Evolutionary conservation across 2,113 vertebrate genomes (phyloP).

Genomic region (Serilophus lunatus): DNA sequence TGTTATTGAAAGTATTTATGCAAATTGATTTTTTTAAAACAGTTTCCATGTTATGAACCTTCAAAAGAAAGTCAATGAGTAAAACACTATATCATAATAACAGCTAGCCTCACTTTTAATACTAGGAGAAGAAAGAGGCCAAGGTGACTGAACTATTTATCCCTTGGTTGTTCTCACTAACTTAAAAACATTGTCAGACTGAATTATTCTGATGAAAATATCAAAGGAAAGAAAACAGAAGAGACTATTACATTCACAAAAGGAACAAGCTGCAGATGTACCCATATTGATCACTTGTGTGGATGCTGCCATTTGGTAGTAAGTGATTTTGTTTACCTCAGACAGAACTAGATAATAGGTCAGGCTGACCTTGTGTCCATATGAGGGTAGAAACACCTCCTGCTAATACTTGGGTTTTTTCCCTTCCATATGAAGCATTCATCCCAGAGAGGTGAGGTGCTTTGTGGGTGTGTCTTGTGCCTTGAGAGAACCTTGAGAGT

Average conservation of each 20-base stretch:
- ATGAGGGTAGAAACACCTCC: neutral
- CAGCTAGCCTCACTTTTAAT: constrained; percentile 27
- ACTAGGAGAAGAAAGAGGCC: constrained; percentile 44
- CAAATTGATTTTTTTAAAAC: constrained; percentile 29
- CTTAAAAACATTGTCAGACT: constrained; percentile 42
- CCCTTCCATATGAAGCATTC: neutral
- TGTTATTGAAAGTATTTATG: constrained; percentile 54
- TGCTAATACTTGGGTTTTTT: neutral
- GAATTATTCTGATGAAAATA: constrained; percentile 58
- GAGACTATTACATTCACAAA: neutral
- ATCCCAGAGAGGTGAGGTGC: neutral
- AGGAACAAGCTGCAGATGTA: neutral
- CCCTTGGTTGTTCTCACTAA: constrained; percentile 32
- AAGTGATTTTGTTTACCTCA: constrained; percentile 14
- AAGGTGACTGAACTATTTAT: constrained; percentile 61
- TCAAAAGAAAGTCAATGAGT: constrained; percentile 60
- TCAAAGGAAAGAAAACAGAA: constrained; percentile 34
- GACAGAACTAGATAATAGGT: neutral
- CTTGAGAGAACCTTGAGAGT: neutral
- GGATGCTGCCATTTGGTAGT: neutral
- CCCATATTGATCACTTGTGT: neutral
- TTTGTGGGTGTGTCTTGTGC: neutral
- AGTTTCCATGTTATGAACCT: constrained; percentile 34
- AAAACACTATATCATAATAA: constrained; percentile 58
- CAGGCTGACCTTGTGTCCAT: neutral